Evolutionary conservation across 53 echinoderm and acorn worm genomes (phyloP), one percentile per base, ranked within the genome.

Genomic region (Hippasteria phrygiana): DNA sequence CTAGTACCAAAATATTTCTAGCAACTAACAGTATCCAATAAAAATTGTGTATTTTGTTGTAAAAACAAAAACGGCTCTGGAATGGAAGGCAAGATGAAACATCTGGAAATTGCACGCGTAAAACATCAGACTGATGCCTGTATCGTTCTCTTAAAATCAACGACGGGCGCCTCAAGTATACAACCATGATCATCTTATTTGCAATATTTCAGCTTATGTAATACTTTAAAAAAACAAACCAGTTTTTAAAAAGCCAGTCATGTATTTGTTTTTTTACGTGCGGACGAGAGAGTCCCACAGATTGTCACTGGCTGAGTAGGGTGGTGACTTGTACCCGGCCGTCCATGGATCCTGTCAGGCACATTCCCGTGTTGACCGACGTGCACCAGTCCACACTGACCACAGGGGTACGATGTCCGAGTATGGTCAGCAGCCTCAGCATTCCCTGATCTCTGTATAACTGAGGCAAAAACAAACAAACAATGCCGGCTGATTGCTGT

Each of bases 341-440:
- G 86, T 99, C 99, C 96, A 96, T 96, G n/a, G 96, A 99, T 24
- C 99, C 99, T 26, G 96, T 99, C 42, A 99, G 51, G 83, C 99
- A 99, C 90, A 99, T 94, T 16, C 99, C 99, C 0, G 95, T 95
- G 83, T 99, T 99, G 62, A 99, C 91, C 1, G 99, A 93, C 45
- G 96, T 96, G 55, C 96, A 94, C 99, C 99, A 99, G 88, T 99
- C 99, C 6, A 99, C 99, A 74, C 96, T 99, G 42, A 99, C 99
- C 5, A 99, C 96, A 0, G 99, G 99, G 12, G 99, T 96, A 1
- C 93, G 90, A 36, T 99, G 99, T 11, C 99, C 99, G 13, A 99
- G 88, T 38, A 99, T 94, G 39, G 99, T 99, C 75, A 99, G 65
- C 24, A 90, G 92, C 26, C 93, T 65, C 54, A 88, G 5, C 73